Conservation (phyloP, 2,888 invertebrate species). For the Drosophila paramelanica region DNA sequence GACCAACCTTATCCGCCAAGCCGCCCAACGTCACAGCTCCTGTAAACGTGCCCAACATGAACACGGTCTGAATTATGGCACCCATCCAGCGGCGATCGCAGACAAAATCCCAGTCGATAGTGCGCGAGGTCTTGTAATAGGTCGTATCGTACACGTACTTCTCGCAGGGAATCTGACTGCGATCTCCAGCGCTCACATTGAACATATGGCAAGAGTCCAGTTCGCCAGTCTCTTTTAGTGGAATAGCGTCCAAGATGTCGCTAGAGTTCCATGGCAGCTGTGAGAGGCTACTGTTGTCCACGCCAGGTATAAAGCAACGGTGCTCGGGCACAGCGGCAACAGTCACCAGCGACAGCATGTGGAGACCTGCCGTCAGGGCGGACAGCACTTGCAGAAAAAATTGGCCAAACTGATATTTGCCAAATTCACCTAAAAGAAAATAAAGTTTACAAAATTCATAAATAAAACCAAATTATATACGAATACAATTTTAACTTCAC, state of each 20-base stretch:
- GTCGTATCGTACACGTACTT: constrained; percentile 90
- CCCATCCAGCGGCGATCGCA: constrained; percentile 93
- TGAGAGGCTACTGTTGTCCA: constrained; percentile 86
- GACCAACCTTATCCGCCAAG: constrained; percentile 92
- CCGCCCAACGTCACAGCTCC: constrained; percentile 92
- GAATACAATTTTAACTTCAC: no score
- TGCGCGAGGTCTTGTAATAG: constrained; percentile 90
- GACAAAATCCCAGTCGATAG: constrained; percentile 93
- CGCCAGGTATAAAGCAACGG: constrained; percentile 85
- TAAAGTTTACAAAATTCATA: background rate
- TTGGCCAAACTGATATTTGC: constrained; percentile 92
- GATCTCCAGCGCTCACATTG: constrained; percentile 75
- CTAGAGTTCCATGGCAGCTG: constrained; percentile 87
- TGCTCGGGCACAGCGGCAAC: constrained; percentile 93
- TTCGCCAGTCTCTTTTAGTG: constrained; percentile 86
- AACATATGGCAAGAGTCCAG: constrained; percentile 88
- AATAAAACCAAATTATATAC: background rate
- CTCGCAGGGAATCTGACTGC: constrained; percentile 85
- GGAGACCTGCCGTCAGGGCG: constrained; percentile 91
- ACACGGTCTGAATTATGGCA: constrained; percentile 90
- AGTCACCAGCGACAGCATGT: constrained; percentile 92
- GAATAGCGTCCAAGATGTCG: constrained; percentile 86
- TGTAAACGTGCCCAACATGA: constrained; percentile 92
- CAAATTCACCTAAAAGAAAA: constrained; percentile 90
- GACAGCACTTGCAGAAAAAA: constrained; percentile 91